Base-by-base conservation (phyloP, 2,797 vertebrate species). In the Parauchenoglanis ngamensis region DNA sequence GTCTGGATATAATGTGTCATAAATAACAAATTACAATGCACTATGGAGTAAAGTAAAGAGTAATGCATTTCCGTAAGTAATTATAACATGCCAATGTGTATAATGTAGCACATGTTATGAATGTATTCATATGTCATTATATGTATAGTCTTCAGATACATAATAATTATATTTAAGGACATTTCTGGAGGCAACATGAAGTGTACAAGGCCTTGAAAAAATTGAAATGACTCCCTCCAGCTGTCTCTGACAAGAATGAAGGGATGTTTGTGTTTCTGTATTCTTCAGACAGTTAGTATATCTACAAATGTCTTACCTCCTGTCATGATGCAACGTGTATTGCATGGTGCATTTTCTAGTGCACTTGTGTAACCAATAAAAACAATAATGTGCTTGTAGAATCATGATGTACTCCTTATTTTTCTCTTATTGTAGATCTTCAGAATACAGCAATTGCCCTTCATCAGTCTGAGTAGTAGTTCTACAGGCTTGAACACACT, bases 211-310 rank as follows among this genome's bases (percentile, higher is more conserved):
- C 28, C 52, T 78, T 31, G 52, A n/a, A n/a, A 49, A 72, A 75
- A 25, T 15, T 10, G 28, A 76, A 44, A 21, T 65, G 44, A 84
- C 35, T 84, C n/a, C 40, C 19, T 79, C 23, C 56, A 59, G 17
- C 54, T 87, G 63, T 44, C n/a, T 84, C 21, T 49, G n/a, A 70
- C 40, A 52, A 49, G 35, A 61, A 25, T 31, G n/a, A n/a, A 82
- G 52, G 35, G 40, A 61, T 76, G n/a, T 54, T 52, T 17, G 65
- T 68, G 28, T 54, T 46, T 28, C 7, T 75, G 11, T 17, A 49
- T 87, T 79, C 83, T 61, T 44, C 35, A 52, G 54, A 81, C 28
- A 61, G 40, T 87, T 25, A 15, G 46, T 52, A 67, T 54, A 79
- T 84, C 68, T 79, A 46, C 86, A 78, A 57, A 68, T 72, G n/a